These are phyloP conservation scores for Caiman crocodilus DNA, from an alignment of 2,797 vertebrate species.

Conservation along the genomic window DNA sequence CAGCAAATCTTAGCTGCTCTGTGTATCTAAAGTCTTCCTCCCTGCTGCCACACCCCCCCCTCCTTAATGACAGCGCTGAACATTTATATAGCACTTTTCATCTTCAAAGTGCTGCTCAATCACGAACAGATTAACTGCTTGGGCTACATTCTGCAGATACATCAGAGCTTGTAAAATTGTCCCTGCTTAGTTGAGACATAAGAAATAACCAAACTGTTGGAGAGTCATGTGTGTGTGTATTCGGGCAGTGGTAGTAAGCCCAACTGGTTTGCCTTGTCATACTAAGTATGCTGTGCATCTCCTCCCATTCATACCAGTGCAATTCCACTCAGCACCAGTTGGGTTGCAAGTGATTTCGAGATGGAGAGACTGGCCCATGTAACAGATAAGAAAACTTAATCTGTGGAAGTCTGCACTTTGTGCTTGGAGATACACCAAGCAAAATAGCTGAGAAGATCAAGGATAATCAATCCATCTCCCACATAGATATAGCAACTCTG, in stretches of 20 bases:
- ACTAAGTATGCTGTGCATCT: background rate
- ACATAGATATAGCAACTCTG: too few species aligned
- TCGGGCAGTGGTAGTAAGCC: background rate
- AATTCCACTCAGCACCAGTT: background rate
- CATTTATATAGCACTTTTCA: background rate
- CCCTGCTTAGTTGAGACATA: background rate
- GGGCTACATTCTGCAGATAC: background rate
- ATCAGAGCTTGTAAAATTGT: background rate
- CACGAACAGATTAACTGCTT: background rate
- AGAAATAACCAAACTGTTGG: background rate
- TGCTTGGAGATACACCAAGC: background rate
- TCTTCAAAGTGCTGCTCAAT: background rate
- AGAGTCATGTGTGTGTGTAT: rapidly evolving
- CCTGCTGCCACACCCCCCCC: too few species aligned
- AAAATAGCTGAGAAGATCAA: background rate
- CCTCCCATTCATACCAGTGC: background rate
- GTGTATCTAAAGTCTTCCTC: background rate
- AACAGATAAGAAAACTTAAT: background rate
- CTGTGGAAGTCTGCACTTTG: background rate
- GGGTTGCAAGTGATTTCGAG: background rate
- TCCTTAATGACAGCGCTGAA: background rate
- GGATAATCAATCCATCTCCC: background rate
- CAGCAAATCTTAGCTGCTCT: background rate
- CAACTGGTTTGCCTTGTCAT: background rate
- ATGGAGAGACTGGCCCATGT: background rate